phyloP scores from a whole-genome alignment of 2,797 vertebrate genomes.

The Onychomys leucogaster region DNA sequence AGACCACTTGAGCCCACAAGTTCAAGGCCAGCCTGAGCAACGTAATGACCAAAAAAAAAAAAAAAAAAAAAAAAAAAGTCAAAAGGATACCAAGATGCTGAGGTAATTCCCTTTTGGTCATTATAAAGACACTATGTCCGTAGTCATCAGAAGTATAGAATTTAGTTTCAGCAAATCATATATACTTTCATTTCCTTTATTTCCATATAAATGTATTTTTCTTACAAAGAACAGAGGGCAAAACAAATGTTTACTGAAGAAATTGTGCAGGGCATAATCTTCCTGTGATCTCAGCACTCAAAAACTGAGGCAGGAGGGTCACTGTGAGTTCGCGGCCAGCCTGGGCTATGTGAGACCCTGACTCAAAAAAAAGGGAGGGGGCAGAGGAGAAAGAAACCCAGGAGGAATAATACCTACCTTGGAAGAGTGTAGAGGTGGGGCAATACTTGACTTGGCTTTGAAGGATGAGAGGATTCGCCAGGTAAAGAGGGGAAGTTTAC shows the following conservation, averaged over 20 bases:
- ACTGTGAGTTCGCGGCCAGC: neutral
- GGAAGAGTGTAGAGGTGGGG: neutral
- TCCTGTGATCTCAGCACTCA: neutral
- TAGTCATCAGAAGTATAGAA: neutral
- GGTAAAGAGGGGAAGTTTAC: neutral
- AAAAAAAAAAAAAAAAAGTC: neutral
- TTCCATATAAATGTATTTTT: conserved; percentile 9
- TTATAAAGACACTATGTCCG: neutral
- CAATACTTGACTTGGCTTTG: conserved; percentile 21
- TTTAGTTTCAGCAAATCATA: neutral
- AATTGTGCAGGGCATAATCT: too few relatives aligned
- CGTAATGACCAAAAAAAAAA: neutral
- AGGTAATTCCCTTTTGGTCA: neutral
- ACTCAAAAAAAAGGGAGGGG: neutral
- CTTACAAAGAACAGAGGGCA: neutral
- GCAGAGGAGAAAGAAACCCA: neutral
- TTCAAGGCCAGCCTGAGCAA: neutral
- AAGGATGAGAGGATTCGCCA: neutral
- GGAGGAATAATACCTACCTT: neutral
- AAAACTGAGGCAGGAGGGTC: neutral
- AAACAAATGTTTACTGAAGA: conserved; percentile 33
- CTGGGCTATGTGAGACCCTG: neutral
- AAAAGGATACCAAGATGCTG: neutral
- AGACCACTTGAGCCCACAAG: neutral
- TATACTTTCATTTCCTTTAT: neutral